Conservation (phyloP, 2,113 vertebrate genomes). For the Centropus bengalensis region DNA sequence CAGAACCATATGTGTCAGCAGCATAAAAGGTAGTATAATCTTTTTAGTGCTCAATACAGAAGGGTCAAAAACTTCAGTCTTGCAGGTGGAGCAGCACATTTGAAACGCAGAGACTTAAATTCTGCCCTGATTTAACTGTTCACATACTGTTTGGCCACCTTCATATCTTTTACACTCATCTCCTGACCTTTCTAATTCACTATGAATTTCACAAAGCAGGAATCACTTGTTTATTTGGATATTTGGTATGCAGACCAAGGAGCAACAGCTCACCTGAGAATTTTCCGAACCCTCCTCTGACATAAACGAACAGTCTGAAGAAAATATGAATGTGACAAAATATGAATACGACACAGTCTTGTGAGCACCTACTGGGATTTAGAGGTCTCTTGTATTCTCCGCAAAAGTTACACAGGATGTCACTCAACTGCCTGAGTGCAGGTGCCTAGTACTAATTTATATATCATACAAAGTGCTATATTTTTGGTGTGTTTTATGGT, state of each 20-base stretch:
- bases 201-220: not conserved
- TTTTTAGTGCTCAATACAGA: not conserved
- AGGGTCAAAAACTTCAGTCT: not conserved
- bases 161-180: not conserved
- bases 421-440: not conserved
- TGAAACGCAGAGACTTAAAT: not conserved
- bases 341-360: not conserved
- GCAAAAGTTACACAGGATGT: not conserved
- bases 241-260: not conserved
- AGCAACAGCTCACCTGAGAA: not conserved
- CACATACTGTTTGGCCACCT: not conserved
- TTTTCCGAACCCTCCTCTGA: not conserved
- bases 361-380: not conserved
- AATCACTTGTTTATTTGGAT: not conserved
- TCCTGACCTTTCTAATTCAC: not conserved
- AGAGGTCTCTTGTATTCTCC: not conserved
- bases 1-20: not conserved
- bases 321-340: not conserved
- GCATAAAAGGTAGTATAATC: not conserved
- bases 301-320: not conserved
- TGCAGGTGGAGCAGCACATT: not conserved
- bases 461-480: not conserved
- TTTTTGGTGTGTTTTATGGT: not conserved
- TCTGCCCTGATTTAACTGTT: not conserved
- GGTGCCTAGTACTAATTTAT: not conserved